phyloP scores from a whole-genome alignment of 37 sponge, comb jelly and placozoan species.

The Aphrocallistes beatrix region DNA sequence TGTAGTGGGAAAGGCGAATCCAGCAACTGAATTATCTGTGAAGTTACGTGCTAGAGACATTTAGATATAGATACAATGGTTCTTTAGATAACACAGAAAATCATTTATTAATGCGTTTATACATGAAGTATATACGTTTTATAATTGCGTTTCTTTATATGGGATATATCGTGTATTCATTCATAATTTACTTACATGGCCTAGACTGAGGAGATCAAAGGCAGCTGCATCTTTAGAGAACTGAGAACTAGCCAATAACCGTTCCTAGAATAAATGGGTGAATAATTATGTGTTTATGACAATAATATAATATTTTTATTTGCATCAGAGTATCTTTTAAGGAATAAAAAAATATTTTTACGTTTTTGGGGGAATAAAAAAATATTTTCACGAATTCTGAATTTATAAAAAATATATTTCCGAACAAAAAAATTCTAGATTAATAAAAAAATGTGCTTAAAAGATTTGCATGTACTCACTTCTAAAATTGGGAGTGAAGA shows the following conservation, averaged over 20 bases:
- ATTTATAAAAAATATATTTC: too few relatives aligned
- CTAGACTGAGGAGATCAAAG: background rate
- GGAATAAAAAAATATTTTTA: too few relatives aligned
- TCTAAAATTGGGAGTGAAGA: background rate
- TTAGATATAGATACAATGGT: background rate
- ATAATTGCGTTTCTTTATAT: background rate
- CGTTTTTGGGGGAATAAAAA: too few relatives aligned
- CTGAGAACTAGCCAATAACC: background rate
- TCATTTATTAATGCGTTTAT: too few relatives aligned
- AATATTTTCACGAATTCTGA: too few relatives aligned
- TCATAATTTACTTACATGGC: background rate
- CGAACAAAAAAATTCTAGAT: too few relatives aligned
- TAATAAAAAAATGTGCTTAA: too few relatives aligned
- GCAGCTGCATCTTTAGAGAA: background rate
- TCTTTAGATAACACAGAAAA: too few relatives aligned
- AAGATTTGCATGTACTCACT: too few relatives aligned
- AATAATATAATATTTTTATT: too few relatives aligned
- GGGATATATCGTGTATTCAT: background rate
- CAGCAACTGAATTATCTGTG: background rate
- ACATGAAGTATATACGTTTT: background rate
- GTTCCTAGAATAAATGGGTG: background rate
- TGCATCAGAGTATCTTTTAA: too few relatives aligned
- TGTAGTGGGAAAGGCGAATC: background rate
- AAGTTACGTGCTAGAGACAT: background rate
- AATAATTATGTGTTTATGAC: too few relatives aligned